A percentile compares a stretch with the other conserved stretches of the same genome.
Conservation (phyloP, 1,140 invertebrate genomes). For the Globodera ellingtonae region DNA sequence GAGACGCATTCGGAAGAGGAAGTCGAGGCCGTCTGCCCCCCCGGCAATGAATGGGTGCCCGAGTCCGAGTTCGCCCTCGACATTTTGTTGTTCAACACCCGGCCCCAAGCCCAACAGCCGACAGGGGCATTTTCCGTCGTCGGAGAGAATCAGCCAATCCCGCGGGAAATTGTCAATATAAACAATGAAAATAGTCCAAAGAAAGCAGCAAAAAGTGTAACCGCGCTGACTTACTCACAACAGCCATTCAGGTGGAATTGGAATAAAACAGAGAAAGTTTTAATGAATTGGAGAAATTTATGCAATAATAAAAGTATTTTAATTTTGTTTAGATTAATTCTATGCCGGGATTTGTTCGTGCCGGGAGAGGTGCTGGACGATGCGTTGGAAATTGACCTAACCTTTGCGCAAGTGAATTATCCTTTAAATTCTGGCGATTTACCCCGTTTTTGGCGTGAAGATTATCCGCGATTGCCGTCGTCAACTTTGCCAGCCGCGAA, state of each 20-base stretch:
- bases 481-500: conserved; percentile 25
- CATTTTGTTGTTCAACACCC: background rate
- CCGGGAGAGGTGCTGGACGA: conserved; percentile 37
- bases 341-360: conserved; percentile 16
- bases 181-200: background rate
- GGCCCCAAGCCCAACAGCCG: background rate
- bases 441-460: conserved; percentile 28
- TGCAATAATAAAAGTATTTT: no score
- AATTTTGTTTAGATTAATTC: background rate
- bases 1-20: background rate
- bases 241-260: conserved; percentile 37
- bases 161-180: background rate
- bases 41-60: background rate
- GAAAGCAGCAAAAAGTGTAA: conserved; percentile 1
- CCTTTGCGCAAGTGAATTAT: background rate
- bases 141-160: background rate
- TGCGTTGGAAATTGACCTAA: conserved; percentile 33
- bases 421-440: background rate
- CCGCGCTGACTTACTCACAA: conserved; percentile 21
- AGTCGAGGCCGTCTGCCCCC: background rate
- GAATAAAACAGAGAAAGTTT: no score
- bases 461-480: conserved; percentile 41
- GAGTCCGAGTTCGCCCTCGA: background rate
- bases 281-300: no score
- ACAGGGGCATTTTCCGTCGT: background rate